Conservation (phyloP, 2,113 vertebrate genomes). For the Ursus arctos region DNA sequence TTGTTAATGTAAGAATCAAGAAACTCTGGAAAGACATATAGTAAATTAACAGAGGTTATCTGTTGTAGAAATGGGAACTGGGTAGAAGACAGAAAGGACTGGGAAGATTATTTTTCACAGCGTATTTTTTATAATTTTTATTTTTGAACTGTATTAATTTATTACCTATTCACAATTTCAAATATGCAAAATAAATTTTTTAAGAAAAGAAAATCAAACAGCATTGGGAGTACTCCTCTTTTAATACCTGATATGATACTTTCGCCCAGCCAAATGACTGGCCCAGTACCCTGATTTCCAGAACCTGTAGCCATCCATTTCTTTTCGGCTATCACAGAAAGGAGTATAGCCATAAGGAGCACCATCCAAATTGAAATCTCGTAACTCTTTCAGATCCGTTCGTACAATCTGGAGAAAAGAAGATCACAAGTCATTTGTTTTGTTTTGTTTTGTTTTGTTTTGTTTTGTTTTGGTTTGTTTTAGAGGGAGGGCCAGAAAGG, state of each 20-base stretch:
- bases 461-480: not conserved
- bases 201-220: not conserved
- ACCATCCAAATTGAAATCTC: slow-evolving; percentile 97
- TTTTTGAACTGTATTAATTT: slow-evolving; percentile 23
- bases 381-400: slow-evolving; percentile 96
- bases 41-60: not conserved
- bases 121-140: not conserved
- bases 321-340: slow-evolving; percentile 97
- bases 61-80: not conserved
- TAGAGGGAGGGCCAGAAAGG: not conserved
- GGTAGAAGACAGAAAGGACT: not conserved
- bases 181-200: not conserved
- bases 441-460: not conserved
- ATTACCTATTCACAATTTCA: slow-evolving; percentile 11
- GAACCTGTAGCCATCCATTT: slow-evolving; percentile 99
- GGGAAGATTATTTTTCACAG: not conserved
- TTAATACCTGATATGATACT: slow-evolving; percentile 98
- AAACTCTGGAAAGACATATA: not conserved
- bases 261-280: slow-evolving; percentile 96
- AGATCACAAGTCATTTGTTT: not conserved
- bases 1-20: slow-evolving; percentile 10
- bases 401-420: slow-evolving; percentile 93
- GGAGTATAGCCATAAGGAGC: slow-evolving; percentile 99
- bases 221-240: not conserved
- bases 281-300: slow-evolving; percentile 99